A percentile compares a stretch with the other conserved stretches of the same genome.
phyloP scores from a whole-genome alignment of 1,140 invertebrate genomes.

The Lepeophtheirus salmonis region DNA sequence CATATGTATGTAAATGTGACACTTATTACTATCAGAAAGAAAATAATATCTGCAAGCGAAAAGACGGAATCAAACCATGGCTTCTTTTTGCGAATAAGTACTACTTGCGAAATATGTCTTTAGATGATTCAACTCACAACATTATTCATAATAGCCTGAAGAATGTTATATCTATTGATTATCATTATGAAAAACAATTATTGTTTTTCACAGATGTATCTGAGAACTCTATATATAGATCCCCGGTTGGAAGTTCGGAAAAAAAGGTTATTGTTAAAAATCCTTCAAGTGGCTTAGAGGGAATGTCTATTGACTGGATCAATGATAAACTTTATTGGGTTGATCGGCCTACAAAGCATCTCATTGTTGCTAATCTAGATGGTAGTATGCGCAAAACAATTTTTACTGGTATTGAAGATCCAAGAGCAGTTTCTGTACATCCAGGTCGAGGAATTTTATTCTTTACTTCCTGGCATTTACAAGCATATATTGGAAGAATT shows the following conservation, averaged over 20 bases:
- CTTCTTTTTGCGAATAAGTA: slow-evolving; percentile 94
- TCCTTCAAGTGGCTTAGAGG: slow-evolving; percentile 82
- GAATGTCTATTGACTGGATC: slow-evolving; percentile 91
- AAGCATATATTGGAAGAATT: slow-evolving; percentile 42
- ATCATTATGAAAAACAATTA: slow-evolving; percentile 59
- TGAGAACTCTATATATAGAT: slow-evolving; percentile 63
- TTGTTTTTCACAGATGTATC: slow-evolving; percentile 89
- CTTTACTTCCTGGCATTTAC: slow-evolving; percentile 86
- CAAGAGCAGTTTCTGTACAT: slow-evolving; percentile 79
- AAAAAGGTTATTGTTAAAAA: slow-evolving; percentile 73
- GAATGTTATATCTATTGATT: slow-evolving; percentile 89
- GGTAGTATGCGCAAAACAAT: slow-evolving; percentile 76
- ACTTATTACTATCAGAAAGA: slow-evolving; percentile 74
- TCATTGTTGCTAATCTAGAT: slow-evolving; percentile 74
- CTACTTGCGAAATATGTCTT: slow-evolving; percentile 84
- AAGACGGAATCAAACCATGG: slow-evolving; percentile 58
- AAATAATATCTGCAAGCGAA: slow-evolving; percentile 71
- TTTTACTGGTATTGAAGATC: slow-evolving; percentile 61
- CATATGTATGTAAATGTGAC: slow-evolving; percentile 88
- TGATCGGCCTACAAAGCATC: slow-evolving; percentile 80
- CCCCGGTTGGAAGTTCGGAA: slow-evolving; percentile 30
- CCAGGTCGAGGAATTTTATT: slow-evolving; percentile 83
- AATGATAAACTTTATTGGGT: slow-evolving; percentile 90
- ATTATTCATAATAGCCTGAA: slow-evolving; percentile 83
- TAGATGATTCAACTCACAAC: slow-evolving; percentile 62